phyloP scores from a whole-genome alignment of 2,888 invertebrate genomes.

The Drosophila putrida region DNA sequence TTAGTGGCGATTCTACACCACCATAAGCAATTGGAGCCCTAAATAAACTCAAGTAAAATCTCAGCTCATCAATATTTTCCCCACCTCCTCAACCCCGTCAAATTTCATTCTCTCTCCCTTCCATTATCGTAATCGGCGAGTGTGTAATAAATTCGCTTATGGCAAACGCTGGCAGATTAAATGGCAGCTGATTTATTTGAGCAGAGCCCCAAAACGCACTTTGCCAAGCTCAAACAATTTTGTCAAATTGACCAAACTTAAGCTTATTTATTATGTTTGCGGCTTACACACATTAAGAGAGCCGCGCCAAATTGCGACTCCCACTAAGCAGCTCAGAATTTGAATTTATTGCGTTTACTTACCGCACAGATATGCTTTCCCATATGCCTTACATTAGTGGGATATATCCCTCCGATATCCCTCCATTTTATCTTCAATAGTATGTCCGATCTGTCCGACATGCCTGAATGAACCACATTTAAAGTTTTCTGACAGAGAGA shows the following conservation, averaged over 20 bases:
- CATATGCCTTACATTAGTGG: conserved; percentile 1
- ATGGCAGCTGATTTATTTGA: conserved; percentile 77
- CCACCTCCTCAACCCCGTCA: background rate
- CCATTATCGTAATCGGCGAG: conserved; percentile 33
- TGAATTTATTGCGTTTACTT: conserved; percentile 69
- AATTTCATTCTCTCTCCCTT: background rate
- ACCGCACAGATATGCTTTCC: conserved; percentile 23
- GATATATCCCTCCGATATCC: background rate
- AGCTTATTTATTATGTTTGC: conserved; percentile 81
- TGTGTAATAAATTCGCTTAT: conserved; percentile 78
- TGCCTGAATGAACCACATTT: conserved; percentile 49
- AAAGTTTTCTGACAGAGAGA: conserved; percentile 47
- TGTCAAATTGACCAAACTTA: conserved; percentile 81
- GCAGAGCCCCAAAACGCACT: conserved; percentile 47
- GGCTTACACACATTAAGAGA: conserved; percentile 77
- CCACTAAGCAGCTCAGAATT: conserved; percentile 59
- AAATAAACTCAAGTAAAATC: conserved; percentile 43
- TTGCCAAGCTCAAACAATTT: conserved; percentile 75
- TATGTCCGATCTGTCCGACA: conserved; percentile 2
- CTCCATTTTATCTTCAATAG: too few relatives aligned
- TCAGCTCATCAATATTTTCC: conserved; percentile 69
- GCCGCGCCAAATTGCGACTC: conserved; percentile 57
- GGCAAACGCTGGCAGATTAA: conserved; percentile 70
- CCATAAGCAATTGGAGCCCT: conserved; percentile 36
- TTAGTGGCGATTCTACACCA: conserved; percentile 53